These are phyloP conservation scores for Erebia epiphron DNA, from an alignment of 2,888 invertebrate species.

Conservation along the genomic window DNA sequence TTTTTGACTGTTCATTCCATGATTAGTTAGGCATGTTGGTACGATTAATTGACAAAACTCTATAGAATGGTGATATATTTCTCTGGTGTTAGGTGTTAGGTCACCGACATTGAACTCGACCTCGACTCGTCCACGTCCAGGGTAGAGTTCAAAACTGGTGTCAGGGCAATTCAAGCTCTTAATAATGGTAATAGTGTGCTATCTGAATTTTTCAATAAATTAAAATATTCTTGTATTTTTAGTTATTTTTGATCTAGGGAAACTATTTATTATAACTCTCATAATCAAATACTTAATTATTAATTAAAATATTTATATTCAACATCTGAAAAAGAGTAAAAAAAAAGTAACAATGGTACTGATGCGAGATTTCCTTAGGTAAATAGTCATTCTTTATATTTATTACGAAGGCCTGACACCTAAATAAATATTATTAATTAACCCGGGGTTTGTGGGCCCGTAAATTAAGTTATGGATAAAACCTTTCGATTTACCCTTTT, in stretches of 20 bases:
- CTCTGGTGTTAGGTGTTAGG: not conserved
- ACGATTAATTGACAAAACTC: not conserved
- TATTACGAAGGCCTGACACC: not conserved
- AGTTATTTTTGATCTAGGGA: too few relatives aligned
- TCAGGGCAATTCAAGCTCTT: not conserved
- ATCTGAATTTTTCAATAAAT: not conserved
- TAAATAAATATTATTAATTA: slow-evolving; percentile 10
- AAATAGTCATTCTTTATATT: not conserved
- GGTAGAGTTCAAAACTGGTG: slow-evolving; percentile 5
- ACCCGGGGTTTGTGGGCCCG: not conserved
- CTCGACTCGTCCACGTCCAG: not conserved
- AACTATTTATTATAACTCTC: too few relatives aligned
- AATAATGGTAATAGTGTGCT: not conserved
- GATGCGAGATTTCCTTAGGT: not conserved
- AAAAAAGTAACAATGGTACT: not conserved
- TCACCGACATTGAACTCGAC: slow-evolving; percentile 2
- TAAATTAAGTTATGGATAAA: not conserved
- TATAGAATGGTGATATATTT: not conserved
- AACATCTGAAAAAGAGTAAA: not conserved
- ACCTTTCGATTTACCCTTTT: not conserved
- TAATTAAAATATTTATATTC: slow-evolving; percentile 1
- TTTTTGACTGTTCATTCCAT: too few relatives aligned
- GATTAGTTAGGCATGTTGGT: not conserved
- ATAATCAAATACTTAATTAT: too few relatives aligned
- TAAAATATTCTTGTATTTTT: too few relatives aligned